A percentile compares a stretch with the other conserved stretches of the same genome.
phyloP scores from a whole-genome alignment of 1,140 invertebrate species.

The Papilio machaon region DNA sequence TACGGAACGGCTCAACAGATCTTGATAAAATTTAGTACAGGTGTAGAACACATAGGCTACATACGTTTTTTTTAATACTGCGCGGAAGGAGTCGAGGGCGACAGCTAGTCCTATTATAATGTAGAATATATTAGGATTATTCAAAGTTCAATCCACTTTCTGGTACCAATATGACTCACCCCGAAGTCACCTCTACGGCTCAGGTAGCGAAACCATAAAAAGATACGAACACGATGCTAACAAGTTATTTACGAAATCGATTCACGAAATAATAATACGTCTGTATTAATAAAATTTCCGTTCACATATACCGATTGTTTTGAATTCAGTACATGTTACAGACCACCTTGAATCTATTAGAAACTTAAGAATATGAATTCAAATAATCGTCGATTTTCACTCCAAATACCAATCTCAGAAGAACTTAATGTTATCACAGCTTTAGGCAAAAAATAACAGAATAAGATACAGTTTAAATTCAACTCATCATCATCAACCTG shows the following conservation, averaged over 20 bases:
- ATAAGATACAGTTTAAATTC: no score
- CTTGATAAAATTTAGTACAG: no score
- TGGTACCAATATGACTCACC: not conserved
- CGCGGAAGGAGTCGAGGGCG: no score
- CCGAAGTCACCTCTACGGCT: conserved; percentile 2
- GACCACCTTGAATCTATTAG: not conserved
- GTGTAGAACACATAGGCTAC: no score
- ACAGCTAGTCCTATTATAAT: no score
- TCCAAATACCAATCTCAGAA: no score
- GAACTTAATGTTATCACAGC: no score
- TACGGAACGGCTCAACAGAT: no score
- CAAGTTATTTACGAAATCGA: conserved; percentile 14
- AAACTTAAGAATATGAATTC: not conserved
- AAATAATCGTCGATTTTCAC: not conserved
- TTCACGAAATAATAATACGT: conserved; percentile 6
- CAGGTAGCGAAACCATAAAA: conserved; percentile 22
- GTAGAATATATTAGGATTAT: not conserved
- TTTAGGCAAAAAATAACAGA: no score
- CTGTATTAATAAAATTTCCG: not conserved
- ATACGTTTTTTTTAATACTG: no score
- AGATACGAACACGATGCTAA: conserved; percentile 4
- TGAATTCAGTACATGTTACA: not conserved
- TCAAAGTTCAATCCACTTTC: conserved; percentile 20
- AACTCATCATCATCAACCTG: no score
- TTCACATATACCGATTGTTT: not conserved